Evolutionary conservation across 1,140 invertebrate genomes (phyloP).

Genomic region (Hyles vespertilio): DNA sequence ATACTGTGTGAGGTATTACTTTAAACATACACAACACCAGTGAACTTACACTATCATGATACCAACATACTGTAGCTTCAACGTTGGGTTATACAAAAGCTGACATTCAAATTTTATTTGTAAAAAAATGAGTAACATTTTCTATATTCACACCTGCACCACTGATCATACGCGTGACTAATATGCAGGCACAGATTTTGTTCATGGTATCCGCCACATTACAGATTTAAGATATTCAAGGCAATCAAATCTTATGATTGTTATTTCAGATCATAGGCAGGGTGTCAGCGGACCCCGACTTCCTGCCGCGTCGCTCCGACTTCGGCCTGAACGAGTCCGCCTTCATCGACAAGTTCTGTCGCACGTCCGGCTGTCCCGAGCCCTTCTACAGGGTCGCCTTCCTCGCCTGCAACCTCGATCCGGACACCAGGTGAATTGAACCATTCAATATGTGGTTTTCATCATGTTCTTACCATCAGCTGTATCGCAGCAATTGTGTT

Average conservation of each 20-base stretch:
- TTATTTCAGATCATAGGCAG: slow-evolving; percentile 86
- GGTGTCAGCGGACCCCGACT: slow-evolving; percentile 95
- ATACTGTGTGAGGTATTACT: slow-evolving; percentile 91
- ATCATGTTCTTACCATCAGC: not conserved
- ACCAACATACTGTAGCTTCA: too few relatives aligned
- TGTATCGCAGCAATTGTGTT: too few relatives aligned
- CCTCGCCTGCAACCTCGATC: slow-evolving; percentile 91
- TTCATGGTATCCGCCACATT: too few relatives aligned
- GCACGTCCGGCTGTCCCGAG: slow-evolving; percentile 84
- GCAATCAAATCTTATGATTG: not conserved
- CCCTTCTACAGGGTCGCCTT: slow-evolving; percentile 92
- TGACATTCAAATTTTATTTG: too few relatives aligned
- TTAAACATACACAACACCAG: too few relatives aligned
- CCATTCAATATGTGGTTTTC: not conserved
- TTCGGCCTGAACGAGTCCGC: slow-evolving; percentile 93
- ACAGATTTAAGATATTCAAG: too few relatives aligned
- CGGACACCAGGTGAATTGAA: slow-evolving; percentile 83
- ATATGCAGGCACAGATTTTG: too few relatives aligned
- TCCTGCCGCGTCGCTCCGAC: slow-evolving; percentile 90
- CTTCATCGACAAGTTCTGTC: slow-evolving; percentile 92
- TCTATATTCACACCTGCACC: too few relatives aligned
- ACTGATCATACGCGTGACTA: too few relatives aligned
- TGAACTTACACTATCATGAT: too few relatives aligned
- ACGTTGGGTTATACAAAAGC: too few relatives aligned
- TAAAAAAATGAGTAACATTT: too few relatives aligned